These are phyloP conservation scores for Lerista edwardsae DNA, from an alignment of 2,797 vertebrate genomes.

Conservation along the genomic window DNA sequence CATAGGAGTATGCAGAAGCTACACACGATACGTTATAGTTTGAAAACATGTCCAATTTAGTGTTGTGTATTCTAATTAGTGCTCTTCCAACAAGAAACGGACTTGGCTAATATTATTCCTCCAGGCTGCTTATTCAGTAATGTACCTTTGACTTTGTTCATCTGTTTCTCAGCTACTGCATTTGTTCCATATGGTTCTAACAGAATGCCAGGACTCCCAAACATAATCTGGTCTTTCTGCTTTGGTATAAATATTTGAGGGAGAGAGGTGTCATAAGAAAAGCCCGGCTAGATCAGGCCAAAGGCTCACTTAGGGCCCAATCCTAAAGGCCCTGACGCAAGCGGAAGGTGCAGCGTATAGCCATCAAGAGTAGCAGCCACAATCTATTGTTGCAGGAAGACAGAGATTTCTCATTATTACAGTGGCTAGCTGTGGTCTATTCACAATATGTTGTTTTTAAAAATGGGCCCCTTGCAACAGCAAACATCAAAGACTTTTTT, in stretches of 20 bases:
- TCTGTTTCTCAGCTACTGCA: not conserved
- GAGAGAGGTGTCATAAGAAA: too few species aligned
- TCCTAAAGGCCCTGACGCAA: too few species aligned
- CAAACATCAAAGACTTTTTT: not conserved
- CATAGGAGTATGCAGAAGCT: not conserved
- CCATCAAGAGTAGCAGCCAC: too few species aligned
- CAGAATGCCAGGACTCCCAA: not conserved
- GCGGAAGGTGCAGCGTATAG: too few species aligned
- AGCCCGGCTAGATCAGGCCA: too few species aligned
- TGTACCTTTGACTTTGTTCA: not conserved
- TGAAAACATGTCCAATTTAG: not conserved
- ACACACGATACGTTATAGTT: too few species aligned
- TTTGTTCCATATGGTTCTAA: not conserved
- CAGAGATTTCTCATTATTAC: not conserved
- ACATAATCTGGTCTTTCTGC: not conserved
- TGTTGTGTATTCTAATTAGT: not conserved
- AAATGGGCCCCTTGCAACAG: not conserved
- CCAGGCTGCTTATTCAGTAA: not conserved
- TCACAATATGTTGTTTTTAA: not conserved
- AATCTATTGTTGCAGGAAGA: not conserved
- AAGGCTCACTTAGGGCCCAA: too few species aligned
- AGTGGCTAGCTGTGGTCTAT: not conserved
- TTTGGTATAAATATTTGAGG: not conserved
- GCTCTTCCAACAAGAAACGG: not conserved
- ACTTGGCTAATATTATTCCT: not conserved